phyloP scores from a whole-genome alignment of 2,113 vertebrate genomes.

The Cyanoderma ruficeps region DNA sequence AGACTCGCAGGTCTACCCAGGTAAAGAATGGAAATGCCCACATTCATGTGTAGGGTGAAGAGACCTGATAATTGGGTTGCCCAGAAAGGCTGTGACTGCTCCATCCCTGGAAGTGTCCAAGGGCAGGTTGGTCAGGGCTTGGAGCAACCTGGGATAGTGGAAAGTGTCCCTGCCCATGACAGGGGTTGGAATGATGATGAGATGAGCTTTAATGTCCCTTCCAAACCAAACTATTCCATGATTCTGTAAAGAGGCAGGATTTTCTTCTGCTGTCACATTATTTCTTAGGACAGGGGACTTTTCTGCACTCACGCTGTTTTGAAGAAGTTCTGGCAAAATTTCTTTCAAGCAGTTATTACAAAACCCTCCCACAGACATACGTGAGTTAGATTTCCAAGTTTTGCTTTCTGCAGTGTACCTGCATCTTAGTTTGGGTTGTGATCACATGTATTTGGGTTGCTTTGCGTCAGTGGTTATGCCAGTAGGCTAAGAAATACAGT shows the following conservation, averaged over 20 bases:
- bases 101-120: neutral
- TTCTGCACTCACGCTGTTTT: neutral
- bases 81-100: neutral
- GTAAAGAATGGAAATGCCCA: conserved; percentile 49
- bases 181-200: neutral
- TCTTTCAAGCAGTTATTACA: neutral
- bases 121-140: neutral
- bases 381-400: neutral
- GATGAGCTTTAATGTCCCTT: neutral
- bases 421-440: neutral
- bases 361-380: neutral
- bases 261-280: neutral
- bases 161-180: neutral
- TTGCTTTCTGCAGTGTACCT: neutral
- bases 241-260: neutral
- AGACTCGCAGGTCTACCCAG: conserved; percentile 93
- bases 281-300: neutral
- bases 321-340: neutral
- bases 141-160: neutral
- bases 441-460: neutral
- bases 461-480: neutral
- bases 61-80: neutral
- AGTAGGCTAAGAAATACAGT: neutral
- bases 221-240: neutral
- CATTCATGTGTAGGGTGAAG: accelerated